A percentile compares a stretch with the other conserved stretches of the same genome.
These are phyloP conservation scores for Oryctolagus cuniculus DNA, from an alignment of 2,113 vertebrate genomes.

Conservation along the genomic window DNA sequence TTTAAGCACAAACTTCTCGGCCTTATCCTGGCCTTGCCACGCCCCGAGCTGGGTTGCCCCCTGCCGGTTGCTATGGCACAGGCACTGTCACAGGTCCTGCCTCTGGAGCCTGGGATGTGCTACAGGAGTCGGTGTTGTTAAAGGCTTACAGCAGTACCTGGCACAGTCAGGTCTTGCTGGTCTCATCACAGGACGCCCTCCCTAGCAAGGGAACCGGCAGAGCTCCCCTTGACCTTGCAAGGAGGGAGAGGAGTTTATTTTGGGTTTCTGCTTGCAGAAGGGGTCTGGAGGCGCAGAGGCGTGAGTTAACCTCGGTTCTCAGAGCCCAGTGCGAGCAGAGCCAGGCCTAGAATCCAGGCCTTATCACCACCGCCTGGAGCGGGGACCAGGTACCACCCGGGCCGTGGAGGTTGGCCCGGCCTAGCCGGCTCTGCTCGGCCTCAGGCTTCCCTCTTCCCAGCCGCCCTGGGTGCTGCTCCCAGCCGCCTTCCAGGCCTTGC, in stretches of 20 bases:
- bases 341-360: neutral
- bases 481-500: neutral
- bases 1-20: neutral
- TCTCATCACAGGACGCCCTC: neutral
- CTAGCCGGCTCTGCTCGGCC: neutral
- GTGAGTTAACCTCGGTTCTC: neutral
- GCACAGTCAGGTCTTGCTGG: neutral
- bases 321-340: neutral
- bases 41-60: too few species aligned
- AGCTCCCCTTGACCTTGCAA: neutral
- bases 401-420: neutral
- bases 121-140: neutral
- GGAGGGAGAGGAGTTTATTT: conserved; percentile 19
- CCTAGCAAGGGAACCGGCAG: neutral
- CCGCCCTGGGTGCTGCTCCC: neutral
- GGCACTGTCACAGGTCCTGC: neutral
- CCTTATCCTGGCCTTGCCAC: neutral
- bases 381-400: neutral
- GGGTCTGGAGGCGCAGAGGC: neutral
- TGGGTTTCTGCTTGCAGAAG: neutral
- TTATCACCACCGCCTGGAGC: neutral
- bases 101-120: neutral
- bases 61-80: neutral
- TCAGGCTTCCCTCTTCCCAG: accelerated
- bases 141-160: neutral